Evolutionary conservation across 1,140 invertebrate genomes (phyloP).

Genomic region (Ceratina japonica): DNA sequence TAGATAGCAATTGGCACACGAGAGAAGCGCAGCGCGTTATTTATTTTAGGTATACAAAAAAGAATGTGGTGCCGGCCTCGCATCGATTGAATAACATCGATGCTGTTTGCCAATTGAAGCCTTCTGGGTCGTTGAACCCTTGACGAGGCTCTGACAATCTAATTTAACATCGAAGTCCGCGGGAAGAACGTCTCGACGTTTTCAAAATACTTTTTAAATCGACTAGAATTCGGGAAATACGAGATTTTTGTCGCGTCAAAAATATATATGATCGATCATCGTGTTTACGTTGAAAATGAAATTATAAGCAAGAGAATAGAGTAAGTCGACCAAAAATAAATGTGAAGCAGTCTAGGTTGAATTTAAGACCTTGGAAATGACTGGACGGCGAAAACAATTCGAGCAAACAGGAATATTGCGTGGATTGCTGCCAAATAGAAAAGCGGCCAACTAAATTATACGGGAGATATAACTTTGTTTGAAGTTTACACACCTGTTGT

Average conservation of each 20-base stretch:
- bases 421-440: slow-evolving; percentile 34
- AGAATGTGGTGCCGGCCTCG: slow-evolving; percentile 15
- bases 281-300: background rate
- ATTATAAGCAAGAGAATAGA: too few relatives aligned
- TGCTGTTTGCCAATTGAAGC: slow-evolving; percentile 49
- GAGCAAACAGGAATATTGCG: slow-evolving; percentile 12
- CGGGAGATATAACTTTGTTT: slow-evolving; percentile 18
- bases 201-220: background rate
- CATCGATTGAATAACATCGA: slow-evolving; percentile 55
- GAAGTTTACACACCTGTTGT: slow-evolving; percentile 62
- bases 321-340: background rate
- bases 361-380: slow-evolving; percentile 4
- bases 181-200: background rate
- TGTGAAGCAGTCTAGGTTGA: background rate
- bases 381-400: slow-evolving; percentile 20
- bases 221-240: background rate
- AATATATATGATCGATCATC: too few relatives aligned
- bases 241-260: background rate
- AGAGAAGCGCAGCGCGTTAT: slow-evolving; percentile 5
- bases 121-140: slow-evolving; percentile 39
- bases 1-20: slow-evolving; percentile 26
- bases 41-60: slow-evolving; percentile 48
- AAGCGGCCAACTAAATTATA: slow-evolving; percentile 38
- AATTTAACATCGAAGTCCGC: slow-evolving; percentile 18
- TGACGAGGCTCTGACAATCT: background rate